Conservation (phyloP, 2,888 invertebrate genomes). For the Morpho deidamia region DNA sequence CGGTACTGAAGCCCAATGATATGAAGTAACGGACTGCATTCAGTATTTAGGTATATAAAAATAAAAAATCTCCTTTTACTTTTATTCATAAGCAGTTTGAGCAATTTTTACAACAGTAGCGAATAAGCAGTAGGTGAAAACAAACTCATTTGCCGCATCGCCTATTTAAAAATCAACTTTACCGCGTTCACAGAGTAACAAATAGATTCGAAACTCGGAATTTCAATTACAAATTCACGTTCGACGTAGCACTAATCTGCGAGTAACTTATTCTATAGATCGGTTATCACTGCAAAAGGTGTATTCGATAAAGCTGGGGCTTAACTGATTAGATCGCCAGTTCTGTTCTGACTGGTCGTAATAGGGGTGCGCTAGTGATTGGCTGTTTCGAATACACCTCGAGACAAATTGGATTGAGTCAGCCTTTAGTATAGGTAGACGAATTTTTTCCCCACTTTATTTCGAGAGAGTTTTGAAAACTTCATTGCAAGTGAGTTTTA, state of each 20-base stretch:
- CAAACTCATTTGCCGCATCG: not conserved
- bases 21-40: no score
- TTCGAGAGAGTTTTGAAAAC: not conserved
- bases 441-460: constrained; percentile 20
- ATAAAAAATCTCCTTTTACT: no score
- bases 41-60: no score
- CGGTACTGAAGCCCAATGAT: no score
- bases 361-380: constrained; percentile 54
- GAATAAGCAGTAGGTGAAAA: not conserved
- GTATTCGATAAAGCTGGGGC: constrained; percentile 54
- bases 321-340: constrained; percentile 57
- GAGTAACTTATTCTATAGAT: constrained; percentile 37
- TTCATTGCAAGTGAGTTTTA: not conserved
- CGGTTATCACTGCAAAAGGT: constrained; percentile 54
- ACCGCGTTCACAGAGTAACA: constrained; percentile 4
- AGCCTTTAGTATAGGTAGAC: constrained; percentile 47
- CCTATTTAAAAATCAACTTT: constrained; percentile 7
- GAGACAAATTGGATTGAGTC: constrained; percentile 68
- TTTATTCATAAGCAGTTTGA: no score
- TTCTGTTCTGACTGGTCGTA: constrained; percentile 47
- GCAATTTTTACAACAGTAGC: no score
- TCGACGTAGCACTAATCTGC: constrained; percentile 14
- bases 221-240: constrained; percentile 22
- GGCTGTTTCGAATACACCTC: constrained; percentile 60
- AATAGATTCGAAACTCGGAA: constrained; percentile 14